Conservation (phyloP, 1,140 invertebrate genomes). For the Nephila pilipes region DNA sequence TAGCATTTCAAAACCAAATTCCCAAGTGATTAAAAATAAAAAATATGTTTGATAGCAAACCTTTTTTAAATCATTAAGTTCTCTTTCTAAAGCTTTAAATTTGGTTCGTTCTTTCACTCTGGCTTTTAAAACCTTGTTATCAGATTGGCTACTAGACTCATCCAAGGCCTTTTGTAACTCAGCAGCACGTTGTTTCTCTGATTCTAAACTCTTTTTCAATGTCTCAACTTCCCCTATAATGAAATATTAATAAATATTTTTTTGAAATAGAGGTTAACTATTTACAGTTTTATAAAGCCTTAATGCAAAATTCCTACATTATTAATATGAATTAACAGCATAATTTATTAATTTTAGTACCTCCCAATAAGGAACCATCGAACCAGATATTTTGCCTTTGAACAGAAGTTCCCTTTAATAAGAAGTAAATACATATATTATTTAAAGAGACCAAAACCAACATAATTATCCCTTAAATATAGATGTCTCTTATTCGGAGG, state of each 20-base stretch:
- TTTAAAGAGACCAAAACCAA: too few relatives aligned
- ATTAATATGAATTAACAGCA: too few relatives aligned
- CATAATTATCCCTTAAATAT: too few relatives aligned
- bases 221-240: conserved; percentile 43
- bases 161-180: conserved; percentile 87
- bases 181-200: conserved; percentile 83
- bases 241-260: neutral
- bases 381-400: too few relatives aligned
- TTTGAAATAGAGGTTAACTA: neutral
- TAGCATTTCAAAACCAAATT: neutral
- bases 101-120: conserved; percentile 90
- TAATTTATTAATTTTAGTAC: too few relatives aligned
- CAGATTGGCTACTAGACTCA: conserved; percentile 87
- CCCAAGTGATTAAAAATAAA: neutral
- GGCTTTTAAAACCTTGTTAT: conserved; percentile 86
- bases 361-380: too few relatives aligned
- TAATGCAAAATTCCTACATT: too few relatives aligned
- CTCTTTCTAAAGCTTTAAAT: conserved; percentile 91
- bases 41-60: conserved; percentile 79
- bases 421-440: too few relatives aligned
- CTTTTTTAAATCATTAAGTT: conserved; percentile 86
- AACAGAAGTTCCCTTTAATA: too few relatives aligned
- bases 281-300: too few relatives aligned
- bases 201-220: conserved; percentile 76
- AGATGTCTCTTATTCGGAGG: too few relatives aligned